A percentile compares a stretch with the other conserved stretches of the same genome.
These are phyloP conservation scores for Phymanthus crucifer DNA, from an alignment of 92 coral and sea anemone genomes.

Conservation along the genomic window DNA sequence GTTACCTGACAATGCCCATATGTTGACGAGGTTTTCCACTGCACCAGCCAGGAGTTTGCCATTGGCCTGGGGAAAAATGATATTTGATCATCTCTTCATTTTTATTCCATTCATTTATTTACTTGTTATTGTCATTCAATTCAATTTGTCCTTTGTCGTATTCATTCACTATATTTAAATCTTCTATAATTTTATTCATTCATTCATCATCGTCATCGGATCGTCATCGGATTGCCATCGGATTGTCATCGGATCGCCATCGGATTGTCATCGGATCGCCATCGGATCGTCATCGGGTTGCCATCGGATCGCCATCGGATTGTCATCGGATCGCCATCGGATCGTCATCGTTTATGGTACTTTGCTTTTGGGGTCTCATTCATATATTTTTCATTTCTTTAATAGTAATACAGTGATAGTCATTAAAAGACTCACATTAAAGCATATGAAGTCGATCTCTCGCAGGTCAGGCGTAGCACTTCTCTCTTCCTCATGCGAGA, in stretches of 20 bases:
- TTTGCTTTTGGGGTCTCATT: too few species aligned
- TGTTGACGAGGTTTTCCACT: constrained; percentile 61
- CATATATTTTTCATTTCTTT: not conserved
- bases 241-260: too few species aligned
- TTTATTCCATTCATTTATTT: not conserved
- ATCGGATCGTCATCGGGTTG: too few species aligned
- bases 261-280: too few species aligned
- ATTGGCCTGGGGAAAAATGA: constrained; percentile 53
- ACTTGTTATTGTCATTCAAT: not conserved
- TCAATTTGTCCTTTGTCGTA: not conserved
- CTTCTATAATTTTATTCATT: not conserved
- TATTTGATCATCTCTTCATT: too few species aligned
- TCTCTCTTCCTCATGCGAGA: constrained; percentile 49
- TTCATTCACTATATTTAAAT: not conserved
- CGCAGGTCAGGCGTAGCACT: constrained; percentile 36
- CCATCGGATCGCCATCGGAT: too few species aligned
- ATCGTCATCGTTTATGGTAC: too few species aligned
- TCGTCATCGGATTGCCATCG: too few species aligned
- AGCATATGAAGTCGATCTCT: constrained; percentile 67
- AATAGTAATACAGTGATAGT: not conserved
- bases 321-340: too few species aligned
- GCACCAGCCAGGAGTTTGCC: constrained; percentile 82
- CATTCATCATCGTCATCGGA: not conserved
- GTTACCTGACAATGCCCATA: constrained; percentile 78
- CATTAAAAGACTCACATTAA: constrained; percentile 60